Evolutionary conservation across 2,888 invertebrate species (phyloP), one percentile per base, ranked within the genome.

Genomic region (Imbricaverruca yamaguchii): DNA sequence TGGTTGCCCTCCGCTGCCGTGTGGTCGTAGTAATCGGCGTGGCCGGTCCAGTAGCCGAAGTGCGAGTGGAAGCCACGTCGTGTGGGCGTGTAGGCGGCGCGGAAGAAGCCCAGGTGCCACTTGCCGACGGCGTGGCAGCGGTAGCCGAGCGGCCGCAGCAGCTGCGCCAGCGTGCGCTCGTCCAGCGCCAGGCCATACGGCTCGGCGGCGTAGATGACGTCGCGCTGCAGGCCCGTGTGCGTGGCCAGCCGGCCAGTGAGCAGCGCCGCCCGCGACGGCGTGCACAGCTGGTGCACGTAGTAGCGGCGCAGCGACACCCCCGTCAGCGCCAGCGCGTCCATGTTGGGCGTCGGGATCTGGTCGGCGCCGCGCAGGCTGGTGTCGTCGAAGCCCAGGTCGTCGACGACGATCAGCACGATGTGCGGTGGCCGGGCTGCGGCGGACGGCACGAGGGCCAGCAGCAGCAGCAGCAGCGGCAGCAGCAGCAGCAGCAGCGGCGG

Each of bases 321-420:
- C 6, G 92, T 92, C 86, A 91, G 93, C 0, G 95, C 96, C 82
- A 97, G 87, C 0, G 93, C 92, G 87, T 97, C 96, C 83, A 97
- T 93, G 87, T 96, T 96, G 0, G 96, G 96, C 4, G 96, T 97
- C 56, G 93, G 93, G 84, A 97, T 94, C 88, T 95, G 92, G n/a
- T 92, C 90, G 0, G 94, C 94, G 0, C 96, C 96, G 86, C 94
- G 96, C 88, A 95, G 96, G 21, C 95, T 93, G 2, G 96, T 93
- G 88, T 96, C 96, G 86, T 96, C 95, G 91, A 93, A 96, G 12
- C 96, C 95, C 91, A 95, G 89, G 89, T 96, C 95, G 88, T 96
- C 96, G 1, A 95, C 95, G 80, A 96, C 86, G 84, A 96, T 94
- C 84, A 94, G 91, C 83, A 96, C 90, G 81, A 96, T 93, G 86